A percentile compares a stretch with the other conserved stretches of the same genome.
Conservation (phyloP, 2,797 vertebrate genomes). For the Dermochelys coriacea region DNA sequence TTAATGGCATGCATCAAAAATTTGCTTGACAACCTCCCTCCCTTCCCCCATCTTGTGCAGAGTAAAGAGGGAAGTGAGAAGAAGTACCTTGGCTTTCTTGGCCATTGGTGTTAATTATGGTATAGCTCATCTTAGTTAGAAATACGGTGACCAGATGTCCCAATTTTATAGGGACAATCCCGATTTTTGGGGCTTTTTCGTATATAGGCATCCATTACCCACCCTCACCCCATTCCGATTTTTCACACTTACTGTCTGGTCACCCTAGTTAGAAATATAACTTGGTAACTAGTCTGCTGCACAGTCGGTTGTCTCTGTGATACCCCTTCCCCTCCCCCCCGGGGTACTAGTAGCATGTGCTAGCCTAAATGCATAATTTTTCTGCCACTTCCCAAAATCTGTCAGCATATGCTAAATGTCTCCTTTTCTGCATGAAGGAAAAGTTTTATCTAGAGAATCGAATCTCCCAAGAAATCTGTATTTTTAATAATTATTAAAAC, state of each 20-base stretch:
- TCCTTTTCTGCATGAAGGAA: neutral
- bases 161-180: no score
- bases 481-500: neutral
- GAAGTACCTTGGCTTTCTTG: neutral
- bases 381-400: rapidly evolving
- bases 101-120: neutral
- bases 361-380: rapidly evolving
- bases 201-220: no score
- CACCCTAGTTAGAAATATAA: neutral
- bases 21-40: neutral
- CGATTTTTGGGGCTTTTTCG: no score
- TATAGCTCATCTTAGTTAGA: neutral
- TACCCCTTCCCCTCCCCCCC: neutral
- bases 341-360: neutral
- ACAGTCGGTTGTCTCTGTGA: rapidly evolving
- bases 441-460: neutral
- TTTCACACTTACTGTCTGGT: neutral
- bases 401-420: rapidly evolving
- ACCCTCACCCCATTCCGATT: no score
- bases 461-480: neutral
- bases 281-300: rapidly evolving
- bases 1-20: rapidly evolving
- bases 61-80: neutral
- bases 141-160: neutral
- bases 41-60: neutral